Conservation (phyloP, 2,797 vertebrate genomes). For the Anguilla megastoma region DNA sequence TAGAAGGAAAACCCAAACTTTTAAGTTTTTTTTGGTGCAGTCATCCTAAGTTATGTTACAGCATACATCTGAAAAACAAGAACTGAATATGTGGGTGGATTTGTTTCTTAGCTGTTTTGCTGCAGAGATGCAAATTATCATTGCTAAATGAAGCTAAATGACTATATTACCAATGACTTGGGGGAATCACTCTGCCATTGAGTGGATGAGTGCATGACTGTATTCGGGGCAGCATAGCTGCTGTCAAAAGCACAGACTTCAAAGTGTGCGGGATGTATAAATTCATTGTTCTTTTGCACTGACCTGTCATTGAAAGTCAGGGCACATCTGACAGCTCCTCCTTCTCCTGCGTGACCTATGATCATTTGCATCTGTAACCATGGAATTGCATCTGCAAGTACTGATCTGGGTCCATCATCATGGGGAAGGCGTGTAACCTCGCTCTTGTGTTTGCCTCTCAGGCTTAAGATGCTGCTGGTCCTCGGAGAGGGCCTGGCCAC, state of each 20-base stretch:
- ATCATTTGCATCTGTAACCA: slow-evolving; percentile 61
- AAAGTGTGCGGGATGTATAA: neutral
- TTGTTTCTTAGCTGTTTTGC: neutral
- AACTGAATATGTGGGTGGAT: neutral
- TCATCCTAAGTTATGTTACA: neutral
- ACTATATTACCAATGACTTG: neutral
- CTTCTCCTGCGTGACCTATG: slow-evolving; percentile 60
- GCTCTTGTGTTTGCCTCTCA: slow-evolving; percentile 43
- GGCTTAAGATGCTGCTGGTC: slow-evolving; percentile 49
- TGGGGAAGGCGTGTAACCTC: slow-evolving; percentile 63
- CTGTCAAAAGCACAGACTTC: neutral
- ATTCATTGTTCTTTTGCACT: neutral
- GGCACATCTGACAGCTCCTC: slow-evolving; percentile 62
- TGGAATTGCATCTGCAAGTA: slow-evolving; percentile 63
- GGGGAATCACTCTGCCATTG: neutral
- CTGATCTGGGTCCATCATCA: slow-evolving; percentile 57
- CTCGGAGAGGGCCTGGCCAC: slow-evolving; percentile 31
- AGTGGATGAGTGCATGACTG: neutral
- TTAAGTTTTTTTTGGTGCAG: neutral
- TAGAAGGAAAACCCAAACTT: neutral
- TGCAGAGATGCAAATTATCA: neutral
- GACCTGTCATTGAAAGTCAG: slow-evolving; percentile 40
- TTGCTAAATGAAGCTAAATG: too few relatives aligned
- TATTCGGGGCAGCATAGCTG: neutral
- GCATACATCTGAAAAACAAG: neutral